A percentile compares a stretch with the other conserved stretches of the same genome.
Evolutionary conservation across 1,140 invertebrate genomes (phyloP).

Genomic region (Euura saliciscinereae): DNA sequence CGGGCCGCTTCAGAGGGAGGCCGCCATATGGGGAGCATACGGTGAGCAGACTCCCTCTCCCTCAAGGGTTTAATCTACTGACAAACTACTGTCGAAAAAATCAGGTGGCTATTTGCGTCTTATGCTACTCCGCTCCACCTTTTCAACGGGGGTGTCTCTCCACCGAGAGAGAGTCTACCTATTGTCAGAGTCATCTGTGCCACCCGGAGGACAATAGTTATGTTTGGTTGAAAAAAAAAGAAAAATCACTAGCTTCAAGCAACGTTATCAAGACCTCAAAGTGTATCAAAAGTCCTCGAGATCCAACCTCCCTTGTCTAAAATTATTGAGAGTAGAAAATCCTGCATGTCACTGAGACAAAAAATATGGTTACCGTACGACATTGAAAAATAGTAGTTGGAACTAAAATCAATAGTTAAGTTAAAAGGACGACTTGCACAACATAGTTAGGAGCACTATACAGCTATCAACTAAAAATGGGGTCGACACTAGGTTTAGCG

Average conservation of each 20-base stretch:
- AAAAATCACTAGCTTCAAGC: background rate
- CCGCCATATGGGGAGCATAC: constrained; percentile 59
- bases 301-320: too few species aligned
- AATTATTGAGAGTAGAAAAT: too few species aligned
- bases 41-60: constrained; percentile 52
- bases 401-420: too few species aligned
- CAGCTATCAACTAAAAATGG: too few species aligned
- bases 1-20: constrained; percentile 39
- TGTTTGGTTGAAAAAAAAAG: background rate
- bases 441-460: too few species aligned
- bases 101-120: constrained; percentile 44
- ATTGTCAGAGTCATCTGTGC: background rate
- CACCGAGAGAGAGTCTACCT: background rate
- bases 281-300: background rate
- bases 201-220: background rate
- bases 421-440: too few species aligned
- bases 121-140: constrained; percentile 8
- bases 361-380: too few species aligned
- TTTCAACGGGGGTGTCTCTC: background rate
- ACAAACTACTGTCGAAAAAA: constrained; percentile 55
- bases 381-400: too few species aligned
- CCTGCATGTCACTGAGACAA: too few species aligned
- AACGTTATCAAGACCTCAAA: background rate
- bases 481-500: too few species aligned
- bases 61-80: constrained; percentile 53